Percentiles rank a stretch among this genome's conserved stretches.
Conservation (phyloP, 2,888 invertebrate genomes). For the Gisinianus flammeolus region DNA sequence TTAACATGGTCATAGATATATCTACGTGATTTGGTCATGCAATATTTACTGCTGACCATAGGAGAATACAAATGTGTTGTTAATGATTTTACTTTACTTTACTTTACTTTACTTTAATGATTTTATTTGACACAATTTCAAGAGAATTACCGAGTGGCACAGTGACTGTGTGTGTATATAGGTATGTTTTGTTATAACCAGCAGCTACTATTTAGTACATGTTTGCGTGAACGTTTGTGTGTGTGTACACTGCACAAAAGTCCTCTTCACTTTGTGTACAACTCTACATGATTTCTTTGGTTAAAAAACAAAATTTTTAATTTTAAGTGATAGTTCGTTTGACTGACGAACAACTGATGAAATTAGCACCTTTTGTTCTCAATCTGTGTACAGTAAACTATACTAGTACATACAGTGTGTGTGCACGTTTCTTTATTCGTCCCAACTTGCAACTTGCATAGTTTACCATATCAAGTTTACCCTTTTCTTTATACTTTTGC, state of each 20-base stretch:
- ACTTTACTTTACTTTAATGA: too few species aligned
- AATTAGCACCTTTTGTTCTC: slow-evolving; percentile 24
- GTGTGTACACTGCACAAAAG: not conserved
- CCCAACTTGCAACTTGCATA: too few species aligned
- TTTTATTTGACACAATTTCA: slow-evolving; percentile 25
- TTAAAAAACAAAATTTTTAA: not conserved
- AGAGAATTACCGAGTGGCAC: slow-evolving; percentile 1
- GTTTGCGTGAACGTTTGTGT: not conserved
- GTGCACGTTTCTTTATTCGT: too few species aligned
- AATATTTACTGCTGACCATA: not conserved
- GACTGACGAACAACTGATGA: slow-evolving; percentile 7
- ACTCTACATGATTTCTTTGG: not conserved
- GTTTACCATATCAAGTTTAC: too few species aligned
- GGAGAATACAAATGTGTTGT: slow-evolving; percentile 13
- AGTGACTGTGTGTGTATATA: slow-evolving; percentile 3
- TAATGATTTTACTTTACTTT: slow-evolving; percentile 31
- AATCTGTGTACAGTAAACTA: slow-evolving; percentile 2
- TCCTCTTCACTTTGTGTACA: not conserved
- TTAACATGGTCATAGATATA: not conserved
- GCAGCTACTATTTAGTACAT: not conserved
- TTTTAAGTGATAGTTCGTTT: not conserved
- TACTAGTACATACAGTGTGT: not conserved
- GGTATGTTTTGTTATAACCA: not conserved
- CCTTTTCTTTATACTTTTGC: too few species aligned
- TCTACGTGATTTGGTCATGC: slow-evolving; percentile 3